These are phyloP conservation scores for Cylas formicarius DNA, from an alignment of 1,140 invertebrate genomes.

Conservation along the genomic window DNA sequence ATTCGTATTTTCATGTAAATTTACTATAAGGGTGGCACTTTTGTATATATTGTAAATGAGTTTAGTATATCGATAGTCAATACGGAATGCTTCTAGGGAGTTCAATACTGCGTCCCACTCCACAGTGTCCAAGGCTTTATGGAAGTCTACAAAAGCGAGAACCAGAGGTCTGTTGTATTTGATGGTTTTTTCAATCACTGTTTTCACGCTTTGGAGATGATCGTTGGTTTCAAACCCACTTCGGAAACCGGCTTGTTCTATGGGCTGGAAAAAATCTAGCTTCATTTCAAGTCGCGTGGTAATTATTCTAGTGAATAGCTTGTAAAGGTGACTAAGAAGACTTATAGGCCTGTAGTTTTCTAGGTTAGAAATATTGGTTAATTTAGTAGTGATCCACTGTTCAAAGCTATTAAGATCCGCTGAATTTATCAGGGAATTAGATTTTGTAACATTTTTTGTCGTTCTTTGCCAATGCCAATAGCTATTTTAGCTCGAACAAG, in stretches of 20 bases:
- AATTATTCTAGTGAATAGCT: constrained; percentile 20
- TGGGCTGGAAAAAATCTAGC: constrained; percentile 19
- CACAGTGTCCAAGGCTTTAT: too few relatives aligned
- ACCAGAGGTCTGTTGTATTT: constrained; percentile 13
- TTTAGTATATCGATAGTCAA: constrained; percentile 3
- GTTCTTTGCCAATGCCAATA: too few relatives aligned
- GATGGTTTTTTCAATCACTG: constrained; percentile 9
- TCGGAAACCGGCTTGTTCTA: constrained; percentile 24
- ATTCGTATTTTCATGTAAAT: too few relatives aligned
- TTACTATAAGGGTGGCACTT: too few relatives aligned
- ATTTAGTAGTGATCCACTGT: too few relatives aligned
- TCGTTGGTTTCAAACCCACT: constrained; percentile 20
- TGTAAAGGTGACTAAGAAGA: constrained; percentile 19
- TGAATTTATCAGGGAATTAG: too few relatives aligned
- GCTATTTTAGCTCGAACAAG: too few relatives aligned
- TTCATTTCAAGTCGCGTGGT: constrained; percentile 16
- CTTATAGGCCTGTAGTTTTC: constrained; percentile 13
- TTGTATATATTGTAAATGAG: too few relatives aligned
- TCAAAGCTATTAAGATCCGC: too few relatives aligned
- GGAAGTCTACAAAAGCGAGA: constrained; percentile 11
- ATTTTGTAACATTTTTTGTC: too few relatives aligned
- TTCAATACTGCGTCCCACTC: too few relatives aligned
- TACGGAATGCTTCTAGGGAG: constrained; percentile 1
- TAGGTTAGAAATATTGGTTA: too few relatives aligned
- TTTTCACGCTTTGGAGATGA: constrained; percentile 14